phyloP scores from a whole-genome alignment of 2,888 invertebrate species.

The Vannuccia rotundouncinata region DNA sequence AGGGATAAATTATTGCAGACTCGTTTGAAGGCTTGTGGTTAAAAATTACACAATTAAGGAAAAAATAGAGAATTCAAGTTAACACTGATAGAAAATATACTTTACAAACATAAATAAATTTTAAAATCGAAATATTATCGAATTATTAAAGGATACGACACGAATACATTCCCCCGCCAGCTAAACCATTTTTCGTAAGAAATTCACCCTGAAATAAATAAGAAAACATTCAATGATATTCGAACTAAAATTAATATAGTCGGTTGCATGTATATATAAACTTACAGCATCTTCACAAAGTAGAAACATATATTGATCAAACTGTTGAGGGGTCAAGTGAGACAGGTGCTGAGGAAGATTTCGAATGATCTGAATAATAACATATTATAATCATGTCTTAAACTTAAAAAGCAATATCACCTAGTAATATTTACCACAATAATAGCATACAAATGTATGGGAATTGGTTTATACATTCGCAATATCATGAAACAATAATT shows the following conservation, averaged over 20 bases:
- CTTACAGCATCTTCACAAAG: background rate
- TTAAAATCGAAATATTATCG: too few species aligned
- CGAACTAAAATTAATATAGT: background rate
- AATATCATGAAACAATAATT: too few species aligned
- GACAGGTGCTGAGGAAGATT: background rate
- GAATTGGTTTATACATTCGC: too few species aligned
- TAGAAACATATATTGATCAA: conserved; percentile 1
- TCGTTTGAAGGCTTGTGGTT: background rate
- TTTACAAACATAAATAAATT: too few species aligned
- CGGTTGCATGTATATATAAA: too few species aligned
- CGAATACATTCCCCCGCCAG: background rate
- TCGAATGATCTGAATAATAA: background rate
- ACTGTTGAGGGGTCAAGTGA: conserved; percentile 5
- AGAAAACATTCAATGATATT: background rate
- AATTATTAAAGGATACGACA: conserved; percentile 18
- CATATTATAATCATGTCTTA: too few species aligned
- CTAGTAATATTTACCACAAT: too few species aligned
- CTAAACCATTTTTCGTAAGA: background rate
- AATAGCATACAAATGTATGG: too few species aligned
- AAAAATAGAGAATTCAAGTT: background rate
- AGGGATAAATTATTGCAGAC: background rate
- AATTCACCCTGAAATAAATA: background rate
- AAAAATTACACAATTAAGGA: background rate
- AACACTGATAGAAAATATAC: too few species aligned
- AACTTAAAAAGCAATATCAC: too few species aligned